A percentile compares a stretch with the other conserved stretches of the same genome.
Evolutionary conservation across 2,888 invertebrate genomes (phyloP).

Genomic region (Netelia inedita): DNA sequence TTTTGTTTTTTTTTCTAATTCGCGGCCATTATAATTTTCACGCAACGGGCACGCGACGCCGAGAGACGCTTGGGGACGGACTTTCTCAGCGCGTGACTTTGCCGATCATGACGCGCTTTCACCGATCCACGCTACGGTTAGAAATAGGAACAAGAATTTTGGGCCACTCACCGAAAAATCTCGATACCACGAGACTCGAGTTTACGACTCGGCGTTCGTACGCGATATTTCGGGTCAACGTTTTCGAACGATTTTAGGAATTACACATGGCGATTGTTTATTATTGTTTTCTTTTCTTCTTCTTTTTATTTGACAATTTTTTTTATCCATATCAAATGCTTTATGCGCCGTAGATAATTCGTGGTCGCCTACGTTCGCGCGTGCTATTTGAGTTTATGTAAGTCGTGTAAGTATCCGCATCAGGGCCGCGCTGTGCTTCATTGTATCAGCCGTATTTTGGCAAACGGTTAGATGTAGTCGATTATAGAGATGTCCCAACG

Average conservation of each 20-base stretch:
- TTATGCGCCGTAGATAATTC: too few relatives aligned
- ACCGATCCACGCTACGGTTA: conserved; percentile 73
- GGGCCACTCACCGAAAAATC: conserved; percentile 47
- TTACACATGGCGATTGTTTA: too few relatives aligned
- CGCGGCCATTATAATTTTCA: conserved; percentile 30
- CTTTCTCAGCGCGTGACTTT: conserved; percentile 57
- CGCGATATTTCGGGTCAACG: not conserved
- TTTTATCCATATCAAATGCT: too few relatives aligned
- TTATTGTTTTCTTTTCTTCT: too few relatives aligned
- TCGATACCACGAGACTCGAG: not conserved
- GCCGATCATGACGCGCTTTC: conserved; percentile 40
- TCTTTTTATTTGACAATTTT: too few relatives aligned
- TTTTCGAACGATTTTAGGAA: not conserved
- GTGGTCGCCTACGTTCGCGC: not conserved
- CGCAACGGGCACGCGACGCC: conserved; percentile 67
- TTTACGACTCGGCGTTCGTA: not conserved
- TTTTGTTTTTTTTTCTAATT: conserved; percentile 6
- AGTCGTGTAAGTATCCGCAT: not conserved
- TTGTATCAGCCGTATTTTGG: not conserved
- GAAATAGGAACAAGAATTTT: conserved; percentile 83
- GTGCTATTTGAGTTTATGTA: not conserved
- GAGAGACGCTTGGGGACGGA: conserved; percentile 18
- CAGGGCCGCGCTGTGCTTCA: not conserved
- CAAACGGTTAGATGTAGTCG: not conserved
- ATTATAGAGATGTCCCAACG: not conserved